Evolutionary conservation across 2,888 invertebrate species (phyloP).

Genomic region (Synanthedon formicaeformis): DNA sequence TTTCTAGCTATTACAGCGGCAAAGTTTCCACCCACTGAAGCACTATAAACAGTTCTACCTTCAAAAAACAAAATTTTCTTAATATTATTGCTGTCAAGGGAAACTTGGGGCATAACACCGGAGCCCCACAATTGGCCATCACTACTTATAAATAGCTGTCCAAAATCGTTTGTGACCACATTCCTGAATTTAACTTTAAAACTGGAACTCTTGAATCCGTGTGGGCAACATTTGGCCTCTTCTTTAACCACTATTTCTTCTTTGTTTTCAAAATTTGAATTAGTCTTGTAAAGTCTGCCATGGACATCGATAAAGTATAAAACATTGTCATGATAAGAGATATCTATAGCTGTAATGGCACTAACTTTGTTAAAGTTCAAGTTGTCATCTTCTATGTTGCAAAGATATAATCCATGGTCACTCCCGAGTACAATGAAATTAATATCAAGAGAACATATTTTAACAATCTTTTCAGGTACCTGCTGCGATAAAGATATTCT

Average conservation of each 20-base stretch:
- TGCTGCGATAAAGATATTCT: constrained; percentile 38
- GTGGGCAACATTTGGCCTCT: constrained; percentile 74
- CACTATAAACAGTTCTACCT: constrained; percentile 75
- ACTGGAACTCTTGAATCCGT: constrained; percentile 74
- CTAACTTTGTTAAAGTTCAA: constrained; percentile 57
- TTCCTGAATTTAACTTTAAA: constrained; percentile 73
- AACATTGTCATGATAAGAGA: constrained; percentile 71
- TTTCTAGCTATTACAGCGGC: constrained; percentile 80
- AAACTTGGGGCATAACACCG: constrained; percentile 76
- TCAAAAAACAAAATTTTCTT: constrained; percentile 77
- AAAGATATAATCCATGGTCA: constrained; percentile 59
- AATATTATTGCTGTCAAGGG: constrained; percentile 70
- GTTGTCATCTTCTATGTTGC: constrained; percentile 43
- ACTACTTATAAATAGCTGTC: constrained; percentile 74
- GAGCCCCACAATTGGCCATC: constrained; percentile 78
- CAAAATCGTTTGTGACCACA: constrained; percentile 73
- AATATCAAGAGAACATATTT: constrained; percentile 44
- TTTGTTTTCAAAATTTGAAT: constrained; percentile 63
- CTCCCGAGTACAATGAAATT: constrained; percentile 56
- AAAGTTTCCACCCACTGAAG: constrained; percentile 82
- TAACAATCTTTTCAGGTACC: constrained; percentile 60
- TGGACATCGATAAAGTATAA: constrained; percentile 73
- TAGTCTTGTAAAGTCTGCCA: constrained; percentile 72
- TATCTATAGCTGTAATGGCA: constrained; percentile 71
- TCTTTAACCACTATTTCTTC: constrained; percentile 74